phyloP scores from a whole-genome alignment of 2,797 vertebrate genomes.

The Myoxocephalus aenaeus region DNA sequence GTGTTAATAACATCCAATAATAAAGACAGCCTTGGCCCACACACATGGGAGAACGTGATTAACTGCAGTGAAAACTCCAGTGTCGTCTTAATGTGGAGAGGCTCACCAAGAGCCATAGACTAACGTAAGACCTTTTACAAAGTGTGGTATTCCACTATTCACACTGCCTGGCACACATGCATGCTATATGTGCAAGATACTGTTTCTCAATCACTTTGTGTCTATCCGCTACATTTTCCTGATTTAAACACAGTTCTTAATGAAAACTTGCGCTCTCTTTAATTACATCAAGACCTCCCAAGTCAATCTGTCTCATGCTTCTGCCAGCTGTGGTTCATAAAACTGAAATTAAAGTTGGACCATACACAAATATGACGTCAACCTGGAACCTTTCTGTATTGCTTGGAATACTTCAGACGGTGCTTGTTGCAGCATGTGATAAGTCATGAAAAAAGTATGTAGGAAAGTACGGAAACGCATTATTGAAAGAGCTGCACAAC shows the following conservation, averaged over 20 bases:
- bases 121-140: neutral
- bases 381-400: neutral
- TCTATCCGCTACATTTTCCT: neutral
- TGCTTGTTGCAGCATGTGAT: neutral
- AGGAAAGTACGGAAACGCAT: neutral
- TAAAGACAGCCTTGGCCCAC: neutral
- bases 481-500: neutral
- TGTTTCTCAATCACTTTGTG: neutral
- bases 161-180: neutral
- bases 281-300: neutral
- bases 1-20: neutral
- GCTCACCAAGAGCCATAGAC: neutral
- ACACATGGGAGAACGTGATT: neutral
- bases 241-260: neutral
- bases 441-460: neutral
- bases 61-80: neutral
- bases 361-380: neutral
- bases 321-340: constrained; percentile 8
- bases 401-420: neutral
- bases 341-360: constrained; percentile 14
- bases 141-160: neutral
- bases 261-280: neutral
- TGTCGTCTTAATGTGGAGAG: neutral
- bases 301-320: neutral
- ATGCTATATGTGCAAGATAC: neutral